Percentiles rank a stretch among this genome's conserved stretches.
Conservation (phyloP, 1,140 invertebrate species). For the Cyphomyrmex costatus region DNA sequence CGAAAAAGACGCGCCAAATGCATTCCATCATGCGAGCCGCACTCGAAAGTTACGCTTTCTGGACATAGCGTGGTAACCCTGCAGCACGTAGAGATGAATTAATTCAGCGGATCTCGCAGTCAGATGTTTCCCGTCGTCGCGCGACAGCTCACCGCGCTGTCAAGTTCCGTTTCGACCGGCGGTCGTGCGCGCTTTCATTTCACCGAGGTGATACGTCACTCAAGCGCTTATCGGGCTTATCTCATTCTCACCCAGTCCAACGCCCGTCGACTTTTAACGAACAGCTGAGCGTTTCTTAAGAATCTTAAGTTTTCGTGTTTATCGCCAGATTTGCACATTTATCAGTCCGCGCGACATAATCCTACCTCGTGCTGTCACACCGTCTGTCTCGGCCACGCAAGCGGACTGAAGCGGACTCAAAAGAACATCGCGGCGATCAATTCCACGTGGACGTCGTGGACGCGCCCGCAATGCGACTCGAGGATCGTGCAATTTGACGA, state of each 20-base stretch:
- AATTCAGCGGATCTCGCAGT: conserved; percentile 60
- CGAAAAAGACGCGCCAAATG: too few relatives aligned
- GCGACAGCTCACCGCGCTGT: conserved; percentile 53
- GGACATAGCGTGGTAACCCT: conserved; percentile 47
- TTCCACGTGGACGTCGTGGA: background rate
- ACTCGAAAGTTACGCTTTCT: background rate
- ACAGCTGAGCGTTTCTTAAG: too few relatives aligned
- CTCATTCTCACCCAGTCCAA: background rate
- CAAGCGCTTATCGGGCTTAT: background rate
- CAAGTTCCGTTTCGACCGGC: conserved; percentile 63
- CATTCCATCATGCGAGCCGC: too few relatives aligned
- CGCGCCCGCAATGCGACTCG: conserved; percentile 5
- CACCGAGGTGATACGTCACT: background rate
- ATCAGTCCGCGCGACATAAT: conserved; percentile 13
- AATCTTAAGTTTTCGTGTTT: background rate
- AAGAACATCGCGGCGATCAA: background rate
- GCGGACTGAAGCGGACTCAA: too few relatives aligned
- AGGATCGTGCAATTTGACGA: background rate
- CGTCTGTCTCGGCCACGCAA: background rate
- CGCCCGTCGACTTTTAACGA: background rate
- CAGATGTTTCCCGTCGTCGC: conserved; percentile 68
- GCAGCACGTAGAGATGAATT: conserved; percentile 38
- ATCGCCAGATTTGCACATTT: background rate
- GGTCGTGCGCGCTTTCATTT: conserved; percentile 35
- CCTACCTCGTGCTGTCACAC: background rate